phyloP scores from a whole-genome alignment of 1,140 invertebrate species.

The Chymomyza costata region DNA sequence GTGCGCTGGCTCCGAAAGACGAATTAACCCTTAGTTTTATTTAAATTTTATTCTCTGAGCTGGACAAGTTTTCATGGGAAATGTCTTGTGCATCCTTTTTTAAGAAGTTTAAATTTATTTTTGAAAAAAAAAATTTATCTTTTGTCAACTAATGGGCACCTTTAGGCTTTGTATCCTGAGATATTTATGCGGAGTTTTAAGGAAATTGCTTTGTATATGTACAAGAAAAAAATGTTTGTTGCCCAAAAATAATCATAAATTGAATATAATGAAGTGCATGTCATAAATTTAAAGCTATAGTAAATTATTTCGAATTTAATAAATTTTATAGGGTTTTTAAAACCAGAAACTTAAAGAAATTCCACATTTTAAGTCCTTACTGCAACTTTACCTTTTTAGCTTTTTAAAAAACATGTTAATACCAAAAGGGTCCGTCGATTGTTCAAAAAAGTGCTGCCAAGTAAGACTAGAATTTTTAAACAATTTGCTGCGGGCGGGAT shows the following conservation, averaged over 20 bases:
- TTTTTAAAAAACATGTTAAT: too few species aligned
- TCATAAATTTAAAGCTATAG: too few species aligned
- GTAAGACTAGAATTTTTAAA: too few species aligned
- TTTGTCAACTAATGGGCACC: slow-evolving; percentile 38
- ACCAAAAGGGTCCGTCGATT: too few species aligned
- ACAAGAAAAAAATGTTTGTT: slow-evolving; percentile 28
- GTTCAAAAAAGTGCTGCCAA: too few species aligned
- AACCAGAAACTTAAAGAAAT: too few species aligned
- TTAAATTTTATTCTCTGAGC: slow-evolving; percentile 42
- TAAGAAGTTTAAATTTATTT: slow-evolving; percentile 31
- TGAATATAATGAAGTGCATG: slow-evolving; percentile 4
- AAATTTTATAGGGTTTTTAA: too few species aligned
- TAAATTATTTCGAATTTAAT: too few species aligned
- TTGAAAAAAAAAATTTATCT: slow-evolving; percentile 47
- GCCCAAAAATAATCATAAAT: slow-evolving; percentile 26
- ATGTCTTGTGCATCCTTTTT: slow-evolving; percentile 26
- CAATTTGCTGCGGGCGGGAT: too few species aligned
- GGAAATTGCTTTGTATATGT: slow-evolving; percentile 25
- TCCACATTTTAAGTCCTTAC: too few species aligned
- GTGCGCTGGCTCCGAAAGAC: too few species aligned
- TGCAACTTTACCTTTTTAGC: too few species aligned
- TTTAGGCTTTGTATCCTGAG: slow-evolving; percentile 26
- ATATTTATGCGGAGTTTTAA: slow-evolving; percentile 19
- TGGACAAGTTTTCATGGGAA: slow-evolving; percentile 30
- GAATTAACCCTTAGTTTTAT: slow-evolving; percentile 59